A percentile compares a stretch with the other conserved stretches of the same genome.
Evolutionary conservation across 2,797 vertebrate genomes (phyloP).

Genomic region (Acipenser transmontanus): DNA sequence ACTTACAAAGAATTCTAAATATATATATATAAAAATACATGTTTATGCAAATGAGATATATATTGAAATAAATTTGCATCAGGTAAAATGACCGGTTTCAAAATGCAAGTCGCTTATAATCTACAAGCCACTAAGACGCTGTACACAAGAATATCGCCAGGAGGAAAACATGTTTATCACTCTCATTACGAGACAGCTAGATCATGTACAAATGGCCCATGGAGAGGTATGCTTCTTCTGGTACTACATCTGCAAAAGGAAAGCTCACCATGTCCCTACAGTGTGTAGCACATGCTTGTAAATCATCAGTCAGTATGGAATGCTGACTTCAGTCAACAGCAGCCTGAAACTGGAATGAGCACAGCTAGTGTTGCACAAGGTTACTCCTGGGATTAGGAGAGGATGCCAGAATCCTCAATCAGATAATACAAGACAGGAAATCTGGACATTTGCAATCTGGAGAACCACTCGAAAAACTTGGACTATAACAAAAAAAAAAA

Average conservation of each 20-base stretch:
- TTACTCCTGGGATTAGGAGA: slow-evolving; percentile 8
- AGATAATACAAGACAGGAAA: slow-evolving; percentile 63
- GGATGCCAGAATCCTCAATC: slow-evolving; percentile 48
- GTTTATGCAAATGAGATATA: no score
- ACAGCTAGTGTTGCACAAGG: slow-evolving; percentile 22
- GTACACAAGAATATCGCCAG: no score
- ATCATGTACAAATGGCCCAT: not conserved
- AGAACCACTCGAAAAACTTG: slow-evolving; percentile 16
- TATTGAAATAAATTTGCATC: no score
- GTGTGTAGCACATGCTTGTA: not conserved
- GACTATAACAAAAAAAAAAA: not conserved
- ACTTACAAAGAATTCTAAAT: no score
- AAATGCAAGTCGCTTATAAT: no score
- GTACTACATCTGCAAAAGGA: not conserved
- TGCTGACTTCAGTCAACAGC: not conserved
- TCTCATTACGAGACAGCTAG: not conserved
- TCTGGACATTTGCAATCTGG: slow-evolving; percentile 47
- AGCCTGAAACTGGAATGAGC: not conserved
- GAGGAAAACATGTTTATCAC: not conserved
- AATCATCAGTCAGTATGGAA: not conserved
- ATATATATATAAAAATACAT: no score
- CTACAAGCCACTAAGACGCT: no score
- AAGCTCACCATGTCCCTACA: slow-evolving; percentile 5
- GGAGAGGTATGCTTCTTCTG: slow-evolving; percentile 1
- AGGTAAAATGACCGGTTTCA: no score